Conservation (phyloP, 2,797 vertebrate species). For the Acanthopagrus latus region DNA sequence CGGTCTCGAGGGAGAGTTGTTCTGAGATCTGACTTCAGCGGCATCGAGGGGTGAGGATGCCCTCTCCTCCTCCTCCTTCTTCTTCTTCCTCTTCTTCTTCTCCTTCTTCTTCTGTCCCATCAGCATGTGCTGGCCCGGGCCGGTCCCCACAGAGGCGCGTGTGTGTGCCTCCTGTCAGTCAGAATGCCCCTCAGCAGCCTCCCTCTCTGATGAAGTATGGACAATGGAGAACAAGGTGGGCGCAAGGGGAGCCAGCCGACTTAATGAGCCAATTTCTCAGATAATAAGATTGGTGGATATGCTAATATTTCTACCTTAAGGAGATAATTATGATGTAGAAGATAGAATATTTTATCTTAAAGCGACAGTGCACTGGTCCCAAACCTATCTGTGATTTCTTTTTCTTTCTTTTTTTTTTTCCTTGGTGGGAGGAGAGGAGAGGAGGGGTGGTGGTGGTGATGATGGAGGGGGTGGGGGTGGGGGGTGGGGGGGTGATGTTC, state of each 20-base stretch:
- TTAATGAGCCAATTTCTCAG: slow-evolving; percentile 92
- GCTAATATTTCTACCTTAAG: slow-evolving; percentile 93
- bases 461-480: background rate
- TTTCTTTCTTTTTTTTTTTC: slow-evolving; percentile 39
- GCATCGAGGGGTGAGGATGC: slow-evolving; percentile 32
- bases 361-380: slow-evolving; percentile 84
- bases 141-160: slow-evolving; percentile 64
- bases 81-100: slow-evolving; percentile 17
- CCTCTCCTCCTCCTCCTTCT: slow-evolving; percentile 34
- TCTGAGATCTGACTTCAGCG: slow-evolving; percentile 56
- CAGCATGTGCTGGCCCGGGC: slow-evolving; percentile 37
- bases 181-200: slow-evolving; percentile 82
- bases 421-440: slow-evolving; percentile 42
- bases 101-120: slow-evolving; percentile 44
- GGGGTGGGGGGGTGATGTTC: slow-evolving; percentile 46
- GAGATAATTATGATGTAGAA: slow-evolving; percentile 92
- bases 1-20: slow-evolving; percentile 37
- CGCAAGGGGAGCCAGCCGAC: slow-evolving; percentile 86
- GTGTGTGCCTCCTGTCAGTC: slow-evolving; percentile 82
- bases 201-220: slow-evolving; percentile 86
- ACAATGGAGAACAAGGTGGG: slow-evolving; percentile 88
- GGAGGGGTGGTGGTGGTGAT: background rate
- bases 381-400: slow-evolving; percentile 71
- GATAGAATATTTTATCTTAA: slow-evolving; percentile 91
- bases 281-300: slow-evolving; percentile 92